These are phyloP conservation scores for Leptinotarsa peninsularis DNA, from an alignment of 2,888 invertebrate genomes.

Conservation along the genomic window DNA sequence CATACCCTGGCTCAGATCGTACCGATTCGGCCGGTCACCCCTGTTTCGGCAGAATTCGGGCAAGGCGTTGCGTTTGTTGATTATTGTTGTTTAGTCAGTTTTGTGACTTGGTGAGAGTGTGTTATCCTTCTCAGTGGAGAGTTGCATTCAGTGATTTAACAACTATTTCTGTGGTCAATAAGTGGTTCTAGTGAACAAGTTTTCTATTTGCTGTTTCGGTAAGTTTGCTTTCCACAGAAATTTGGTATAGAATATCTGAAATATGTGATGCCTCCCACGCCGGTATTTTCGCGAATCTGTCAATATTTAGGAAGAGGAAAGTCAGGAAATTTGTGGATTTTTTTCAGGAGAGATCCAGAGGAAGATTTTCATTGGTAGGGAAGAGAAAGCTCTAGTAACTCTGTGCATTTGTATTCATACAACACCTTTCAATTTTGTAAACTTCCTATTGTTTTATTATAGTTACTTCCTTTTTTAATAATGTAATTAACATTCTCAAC, in stretches of 20 bases:
- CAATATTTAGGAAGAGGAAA: slow-evolving; percentile 35
- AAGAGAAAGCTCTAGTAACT: too few species aligned
- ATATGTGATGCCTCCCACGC: slow-evolving; percentile 42
- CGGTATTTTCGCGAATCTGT: slow-evolving; percentile 41
- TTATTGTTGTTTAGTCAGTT: slow-evolving; percentile 44
- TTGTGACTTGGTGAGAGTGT: slow-evolving; percentile 39
- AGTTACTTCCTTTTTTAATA: slow-evolving; percentile 34
- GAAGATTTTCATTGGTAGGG: background rate
- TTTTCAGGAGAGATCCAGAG: background rate
- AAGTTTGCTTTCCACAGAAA: slow-evolving; percentile 35
- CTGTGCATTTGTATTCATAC: background rate
- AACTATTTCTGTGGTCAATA: slow-evolving; percentile 38
- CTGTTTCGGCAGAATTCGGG: slow-evolving; percentile 33
- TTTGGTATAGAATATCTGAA: background rate
- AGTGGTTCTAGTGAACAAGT: slow-evolving; percentile 33
- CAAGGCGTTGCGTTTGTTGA: slow-evolving; percentile 40
- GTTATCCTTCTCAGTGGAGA: slow-evolving; percentile 24
- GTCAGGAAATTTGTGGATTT: background rate
- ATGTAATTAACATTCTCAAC: slow-evolving; percentile 31
- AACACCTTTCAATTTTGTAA: slow-evolving; percentile 7
- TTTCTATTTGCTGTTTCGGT: slow-evolving; percentile 36
- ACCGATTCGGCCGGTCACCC: slow-evolving; percentile 28
- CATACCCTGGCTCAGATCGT: slow-evolving; percentile 9
- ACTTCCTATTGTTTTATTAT: slow-evolving; percentile 4
- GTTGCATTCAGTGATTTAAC: slow-evolving; percentile 38